Percentiles rank a stretch among this genome's conserved stretches.
Evolutionary conservation across 2,888 invertebrate species (phyloP).

Genomic region (Drosophila neutralis): DNA sequence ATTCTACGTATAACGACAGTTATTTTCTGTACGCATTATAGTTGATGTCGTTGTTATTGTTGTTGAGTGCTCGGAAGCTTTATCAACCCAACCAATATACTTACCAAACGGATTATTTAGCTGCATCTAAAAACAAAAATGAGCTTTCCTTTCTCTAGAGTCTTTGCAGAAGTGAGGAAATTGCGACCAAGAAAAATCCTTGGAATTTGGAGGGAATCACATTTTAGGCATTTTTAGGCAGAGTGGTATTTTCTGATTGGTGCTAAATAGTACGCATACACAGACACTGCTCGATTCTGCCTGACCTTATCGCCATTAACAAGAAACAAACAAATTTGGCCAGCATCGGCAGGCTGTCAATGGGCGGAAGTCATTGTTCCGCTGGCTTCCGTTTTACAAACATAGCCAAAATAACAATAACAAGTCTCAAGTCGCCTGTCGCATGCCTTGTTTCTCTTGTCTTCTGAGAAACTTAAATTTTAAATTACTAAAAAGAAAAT

Average conservation of each 20-base stretch:
- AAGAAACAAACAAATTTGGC: constrained; percentile 21
- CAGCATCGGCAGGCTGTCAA: constrained; percentile 59
- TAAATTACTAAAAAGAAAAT: constrained; percentile 10
- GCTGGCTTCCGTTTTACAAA: constrained; percentile 37
- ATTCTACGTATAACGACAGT: constrained; percentile 22
- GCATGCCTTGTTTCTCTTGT: constrained; percentile 17
- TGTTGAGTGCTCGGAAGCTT: constrained; percentile 24
- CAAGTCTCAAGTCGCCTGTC: constrained; percentile 17
- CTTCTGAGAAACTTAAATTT: constrained; percentile 37
- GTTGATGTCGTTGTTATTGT: constrained; percentile 2
- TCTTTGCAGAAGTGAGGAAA: neutral
- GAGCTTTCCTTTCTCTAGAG: neutral
- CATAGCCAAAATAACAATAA: constrained; percentile 39
- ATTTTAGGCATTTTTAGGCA: too few relatives aligned
- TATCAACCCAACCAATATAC: constrained; percentile 5
- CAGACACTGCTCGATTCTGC: neutral
- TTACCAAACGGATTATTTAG: neutral
- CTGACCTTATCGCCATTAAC: constrained; percentile 36
- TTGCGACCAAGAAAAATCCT: neutral
- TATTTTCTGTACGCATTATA: constrained; percentile 13
- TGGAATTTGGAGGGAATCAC: neutral
- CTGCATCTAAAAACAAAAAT: neutral
- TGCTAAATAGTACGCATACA: too few relatives aligned
- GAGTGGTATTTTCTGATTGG: too few relatives aligned
- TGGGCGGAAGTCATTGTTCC: constrained; percentile 39